Base-by-base conservation (phyloP, 2,888 invertebrate genomes). In the Cosmorhoe ocellata region DNA sequence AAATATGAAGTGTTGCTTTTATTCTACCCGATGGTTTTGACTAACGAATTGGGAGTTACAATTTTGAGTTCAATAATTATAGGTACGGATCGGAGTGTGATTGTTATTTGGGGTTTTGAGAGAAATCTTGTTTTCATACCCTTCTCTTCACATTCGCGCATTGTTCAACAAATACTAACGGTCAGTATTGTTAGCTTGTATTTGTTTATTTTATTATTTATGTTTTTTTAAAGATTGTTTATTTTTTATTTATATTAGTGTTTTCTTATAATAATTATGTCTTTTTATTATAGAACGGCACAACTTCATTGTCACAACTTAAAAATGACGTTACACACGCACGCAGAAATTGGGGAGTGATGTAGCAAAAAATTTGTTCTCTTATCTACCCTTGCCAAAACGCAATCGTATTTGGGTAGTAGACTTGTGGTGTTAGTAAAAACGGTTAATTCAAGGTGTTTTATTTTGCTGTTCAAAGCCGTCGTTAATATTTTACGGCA, bases 1-100 rank as follows among this genome's bases (percentile, higher is more conserved):
- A 88, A 88, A 88, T 89, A 88, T 87, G 86, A 86, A 86, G 88
- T 87, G 85, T 84, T 77, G 82, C 85, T 71, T 86, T 86, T 81
- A 76, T 82, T 60, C 74, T 81, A 87, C 87, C 71, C 74, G 75
- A 81, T 82, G 79, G 81, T 81, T 86, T 80, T 79, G 85, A 86
- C 85, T 81, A 79, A 83, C 83, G 81, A 79, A 84, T 84, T 77
- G 79, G 71, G 76, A 76, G 75, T 74, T 77, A 79, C 71, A 79
- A 64, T 72, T 74, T 74, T 66, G 28, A 39, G 28, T 42, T 42
- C 33, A 73, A 73, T 84, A 82, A 87, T 87, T 84, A 82, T 81
- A 75, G 76, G 74, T 80, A 69, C 79, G 61, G 52, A 36, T 56
- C 59, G 39, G 52, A 61, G 50, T 59, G 43, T 55, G 43, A 52